phyloP scores from a whole-genome alignment of 2,113 vertebrate genomes.

The Cheilinus undulatus region DNA sequence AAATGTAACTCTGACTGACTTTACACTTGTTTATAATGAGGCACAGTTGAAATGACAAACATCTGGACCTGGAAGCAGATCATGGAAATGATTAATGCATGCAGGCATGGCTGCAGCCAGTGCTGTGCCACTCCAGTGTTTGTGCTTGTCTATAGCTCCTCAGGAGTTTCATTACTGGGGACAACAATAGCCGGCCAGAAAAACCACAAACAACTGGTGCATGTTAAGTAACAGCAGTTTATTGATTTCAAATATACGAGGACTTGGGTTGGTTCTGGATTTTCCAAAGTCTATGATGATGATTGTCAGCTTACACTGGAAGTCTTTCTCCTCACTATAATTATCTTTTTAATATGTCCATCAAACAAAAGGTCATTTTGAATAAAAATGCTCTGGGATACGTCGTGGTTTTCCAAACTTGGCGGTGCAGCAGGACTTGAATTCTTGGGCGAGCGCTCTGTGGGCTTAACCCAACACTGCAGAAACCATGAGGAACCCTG shows the following conservation, averaged over 20 bases:
- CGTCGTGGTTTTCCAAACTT: slow-evolving; percentile 36
- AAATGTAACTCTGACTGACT: neutral
- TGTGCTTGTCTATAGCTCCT: neutral
- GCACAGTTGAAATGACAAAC: neutral
- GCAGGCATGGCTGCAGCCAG: neutral
- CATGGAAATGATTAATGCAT: slow-evolving; percentile 12
- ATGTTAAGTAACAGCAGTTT: slow-evolving; percentile 6
- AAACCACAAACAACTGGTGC: slow-evolving; percentile 32
- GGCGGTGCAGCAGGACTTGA: slow-evolving; percentile 6
- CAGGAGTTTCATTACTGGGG: neutral
- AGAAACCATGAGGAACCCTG: slow-evolving; percentile 20
- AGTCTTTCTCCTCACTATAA: neutral
- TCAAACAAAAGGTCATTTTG: slow-evolving; percentile 3
- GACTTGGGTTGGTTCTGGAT: neutral
- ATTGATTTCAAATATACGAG: slow-evolving; percentile 30
- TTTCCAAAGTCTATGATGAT: neutral
- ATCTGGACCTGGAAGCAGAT: slow-evolving; percentile 15
- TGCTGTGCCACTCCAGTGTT: neutral
- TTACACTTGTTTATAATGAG: neutral
- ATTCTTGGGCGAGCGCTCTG: slow-evolving; percentile 38
- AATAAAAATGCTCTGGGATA: slow-evolving; percentile 11
- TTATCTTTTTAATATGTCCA: slow-evolving; percentile 21
- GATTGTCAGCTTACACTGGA: slow-evolving; percentile 23
- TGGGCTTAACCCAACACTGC: slow-evolving; percentile 20
- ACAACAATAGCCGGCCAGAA: slow-evolving; percentile 12